These are phyloP conservation scores for Rhabdomys pumilio DNA, from an alignment of 2,797 vertebrate genomes.

Conservation along the genomic window DNA sequence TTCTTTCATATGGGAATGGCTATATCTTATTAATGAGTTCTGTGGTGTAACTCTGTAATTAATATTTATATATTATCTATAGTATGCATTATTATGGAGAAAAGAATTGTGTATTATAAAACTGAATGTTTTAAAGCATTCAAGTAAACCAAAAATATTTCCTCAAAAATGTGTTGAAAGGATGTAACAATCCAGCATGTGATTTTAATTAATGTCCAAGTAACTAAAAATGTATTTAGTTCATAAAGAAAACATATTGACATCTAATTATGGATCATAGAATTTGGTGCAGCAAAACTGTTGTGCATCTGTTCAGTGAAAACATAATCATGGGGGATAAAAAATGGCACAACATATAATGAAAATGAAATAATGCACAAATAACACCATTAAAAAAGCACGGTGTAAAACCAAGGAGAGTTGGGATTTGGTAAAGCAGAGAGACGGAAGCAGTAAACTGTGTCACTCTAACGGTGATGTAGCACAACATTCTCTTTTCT, in stretches of 20 bases:
- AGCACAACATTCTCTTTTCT: slow-evolving; percentile 21
- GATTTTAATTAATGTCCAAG: slow-evolving; percentile 92
- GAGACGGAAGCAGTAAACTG: not conserved
- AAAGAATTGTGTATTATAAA: slow-evolving; percentile 84
- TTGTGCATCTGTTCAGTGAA: slow-evolving; percentile 92
- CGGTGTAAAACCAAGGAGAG: slow-evolving; percentile 82
- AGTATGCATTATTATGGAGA: slow-evolving; percentile 72
- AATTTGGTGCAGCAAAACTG: slow-evolving; percentile 89
- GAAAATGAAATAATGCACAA: slow-evolving; percentile 89
- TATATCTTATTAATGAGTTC: slow-evolving; percentile 80
- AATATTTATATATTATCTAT: slow-evolving; percentile 84
- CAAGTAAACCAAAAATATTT: slow-evolving; percentile 90
- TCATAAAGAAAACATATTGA: slow-evolving; percentile 92
- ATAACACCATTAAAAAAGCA: slow-evolving; percentile 88
- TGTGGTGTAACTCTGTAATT: slow-evolving; percentile 79
- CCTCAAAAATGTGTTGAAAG: slow-evolving; percentile 88
- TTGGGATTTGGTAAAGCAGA: slow-evolving; percentile 59
- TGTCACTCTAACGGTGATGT: not conserved
- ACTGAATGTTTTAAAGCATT: slow-evolving; percentile 84
- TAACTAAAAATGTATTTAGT: slow-evolving; percentile 92
- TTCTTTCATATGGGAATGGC: slow-evolving; percentile 73
- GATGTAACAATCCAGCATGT: slow-evolving; percentile 90
- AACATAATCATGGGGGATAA: slow-evolving; percentile 89
- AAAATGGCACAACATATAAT: slow-evolving; percentile 89
- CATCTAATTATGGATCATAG: slow-evolving; percentile 92